Evolutionary conservation across 2,888 invertebrate genomes (phyloP).

Genomic region (Nasonovia ribisnigri): DNA sequence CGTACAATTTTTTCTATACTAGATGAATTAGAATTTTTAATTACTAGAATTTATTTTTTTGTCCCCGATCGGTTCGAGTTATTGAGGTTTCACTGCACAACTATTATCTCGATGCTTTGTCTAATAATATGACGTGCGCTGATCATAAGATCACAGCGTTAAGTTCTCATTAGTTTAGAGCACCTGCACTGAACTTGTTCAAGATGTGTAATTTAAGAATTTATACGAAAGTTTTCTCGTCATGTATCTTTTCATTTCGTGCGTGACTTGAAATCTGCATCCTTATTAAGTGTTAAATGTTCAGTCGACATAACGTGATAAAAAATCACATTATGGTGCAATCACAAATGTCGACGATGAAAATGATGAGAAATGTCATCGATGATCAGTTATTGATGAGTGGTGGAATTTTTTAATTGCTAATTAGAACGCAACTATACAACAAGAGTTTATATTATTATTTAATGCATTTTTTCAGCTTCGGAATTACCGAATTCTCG

Average conservation of each 20-base stretch:
- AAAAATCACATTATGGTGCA: neutral
- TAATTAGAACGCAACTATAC: neutral
- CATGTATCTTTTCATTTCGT: neutral
- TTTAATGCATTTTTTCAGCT: neutral
- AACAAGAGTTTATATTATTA: neutral
- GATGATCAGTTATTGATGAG: neutral
- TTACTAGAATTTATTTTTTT: too few relatives aligned
- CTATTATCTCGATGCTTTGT: too few relatives aligned
- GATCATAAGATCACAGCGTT: too few relatives aligned
- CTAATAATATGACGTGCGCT: too few relatives aligned
- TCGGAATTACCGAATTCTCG: neutral
- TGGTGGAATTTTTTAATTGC: neutral
- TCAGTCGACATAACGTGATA: neutral
- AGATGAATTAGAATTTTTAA: too few relatives aligned
- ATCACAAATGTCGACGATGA: neutral
- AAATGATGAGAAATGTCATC: neutral
- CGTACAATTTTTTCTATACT: too few relatives aligned
- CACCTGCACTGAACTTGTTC: neutral
- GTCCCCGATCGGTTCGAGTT: too few relatives aligned
- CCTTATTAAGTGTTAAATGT: neutral
- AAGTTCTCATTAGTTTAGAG: too few relatives aligned
- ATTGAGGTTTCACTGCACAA: too few relatives aligned
- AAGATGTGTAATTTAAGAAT: neutral
- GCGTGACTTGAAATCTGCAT: neutral
- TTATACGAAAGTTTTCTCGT: neutral